Base-by-base conservation (phyloP, 2,113 vertebrate genomes). In the Aix galericulata region DNA sequence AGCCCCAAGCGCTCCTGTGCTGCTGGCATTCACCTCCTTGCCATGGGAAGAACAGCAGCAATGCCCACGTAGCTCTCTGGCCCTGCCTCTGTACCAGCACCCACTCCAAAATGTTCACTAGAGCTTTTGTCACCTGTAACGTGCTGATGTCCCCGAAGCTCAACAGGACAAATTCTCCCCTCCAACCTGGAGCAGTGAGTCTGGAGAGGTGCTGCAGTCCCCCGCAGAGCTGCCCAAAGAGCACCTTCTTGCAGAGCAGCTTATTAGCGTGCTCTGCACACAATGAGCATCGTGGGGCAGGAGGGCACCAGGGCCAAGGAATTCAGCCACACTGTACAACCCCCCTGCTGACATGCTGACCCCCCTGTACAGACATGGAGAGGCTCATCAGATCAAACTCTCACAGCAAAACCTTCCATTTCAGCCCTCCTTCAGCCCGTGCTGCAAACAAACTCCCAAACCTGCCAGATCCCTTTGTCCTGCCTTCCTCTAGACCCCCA, bases 391-490 rank as follows among this genome's bases (percentile, higher is more conserved):
- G 36, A 22, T 29, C 55, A 42, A 74, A 17, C 17, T 53, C 36
- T 34, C 53, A 56, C n/a, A 26, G 13, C 25, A 17, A 23, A 21
- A 60, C 26, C 48, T 82, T 26, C 52, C 7, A 8, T 55, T 72
- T 40, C 46, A 13, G 46, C 48, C 3, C 20, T 67, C 55, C 26
- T 42, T 23, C 53, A 67, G 31, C 3, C 1, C 1, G 4, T 17
- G 56, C 58, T 27, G 20, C 81, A 67, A 44, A 81, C 27, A 44
- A 48, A 9, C 25, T 16, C 42, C 58, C 60, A 67, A 87, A 60
- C 20, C 44, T 10, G 5, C 58, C 69, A 13, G 23, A 21, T 62
- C 38, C 31, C n/a, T 8, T 0, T 0, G 0, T 27, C 72, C 66
- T 1, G 0, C 32, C 32, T 53, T 77, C 36, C 38, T 44, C 44